A percentile compares a stretch with the other conserved stretches of the same genome.
Evolutionary conservation across 2,797 vertebrate species (phyloP).

Genomic region (Selene dorsalis): DNA sequence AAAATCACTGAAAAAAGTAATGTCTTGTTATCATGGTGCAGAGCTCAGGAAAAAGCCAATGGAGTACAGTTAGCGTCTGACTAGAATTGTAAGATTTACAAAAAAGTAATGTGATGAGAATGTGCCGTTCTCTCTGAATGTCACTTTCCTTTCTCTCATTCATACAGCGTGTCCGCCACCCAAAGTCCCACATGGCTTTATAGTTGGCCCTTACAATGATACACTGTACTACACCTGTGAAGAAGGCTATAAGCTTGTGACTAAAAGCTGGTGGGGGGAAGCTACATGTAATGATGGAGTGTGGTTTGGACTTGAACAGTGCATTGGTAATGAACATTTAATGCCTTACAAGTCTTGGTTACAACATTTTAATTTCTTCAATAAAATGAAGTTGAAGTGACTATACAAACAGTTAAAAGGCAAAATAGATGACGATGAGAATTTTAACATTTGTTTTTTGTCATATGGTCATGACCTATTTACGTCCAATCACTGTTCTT

Average conservation of each 20-base stretch:
- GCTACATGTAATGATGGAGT: slow-evolving; percentile 6
- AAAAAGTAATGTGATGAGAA: not conserved
- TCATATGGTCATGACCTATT: too few relatives aligned
- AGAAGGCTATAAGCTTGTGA: slow-evolving; percentile 41
- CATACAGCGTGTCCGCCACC: not conserved
- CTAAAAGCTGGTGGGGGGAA: slow-evolving; percentile 68
- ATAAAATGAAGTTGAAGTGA: too few relatives aligned
- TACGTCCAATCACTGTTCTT: too few relatives aligned
- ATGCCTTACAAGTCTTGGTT: not conserved
- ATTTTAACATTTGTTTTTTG: too few relatives aligned
- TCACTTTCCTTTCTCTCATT: not conserved
- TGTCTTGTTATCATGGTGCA: too few relatives aligned
- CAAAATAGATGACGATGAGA: too few relatives aligned
- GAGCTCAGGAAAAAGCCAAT: too few relatives aligned
- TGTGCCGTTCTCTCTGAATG: too few relatives aligned
- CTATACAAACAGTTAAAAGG: too few relatives aligned
- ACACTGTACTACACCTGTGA: slow-evolving; percentile 61
- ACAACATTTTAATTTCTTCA: not conserved
- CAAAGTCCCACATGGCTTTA: slow-evolving; percentile 37
- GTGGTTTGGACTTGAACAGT: not conserved
- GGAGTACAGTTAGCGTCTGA: too few relatives aligned
- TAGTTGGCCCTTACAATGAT: fast-evolving
- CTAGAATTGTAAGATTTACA: too few relatives aligned
- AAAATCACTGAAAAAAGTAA: too few relatives aligned
- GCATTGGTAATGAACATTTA: slow-evolving; percentile 69